These are phyloP conservation scores for Zophobas morio DNA, from an alignment of 1,140 invertebrate species.

Conservation along the genomic window DNA sequence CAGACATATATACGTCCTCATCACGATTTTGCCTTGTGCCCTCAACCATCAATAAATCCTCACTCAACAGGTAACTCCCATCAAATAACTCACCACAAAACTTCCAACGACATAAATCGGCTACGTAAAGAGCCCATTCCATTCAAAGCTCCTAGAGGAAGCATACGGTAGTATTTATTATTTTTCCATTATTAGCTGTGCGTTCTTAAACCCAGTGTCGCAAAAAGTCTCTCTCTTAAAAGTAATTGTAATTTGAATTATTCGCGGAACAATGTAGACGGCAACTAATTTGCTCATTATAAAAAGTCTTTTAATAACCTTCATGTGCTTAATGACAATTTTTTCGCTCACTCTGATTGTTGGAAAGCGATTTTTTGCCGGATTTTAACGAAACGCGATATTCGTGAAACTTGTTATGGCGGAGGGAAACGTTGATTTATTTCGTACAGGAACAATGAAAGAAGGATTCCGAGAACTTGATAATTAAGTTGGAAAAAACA, in stretches of 20 bases:
- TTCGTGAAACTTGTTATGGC: neutral
- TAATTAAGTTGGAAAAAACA: constrained; percentile 19
- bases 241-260: constrained; percentile 42
- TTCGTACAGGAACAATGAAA: constrained; percentile 12
- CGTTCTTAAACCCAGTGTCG: constrained; percentile 9
- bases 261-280: constrained; percentile 39
- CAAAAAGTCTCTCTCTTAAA: constrained; percentile 22
- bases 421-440: neutral
- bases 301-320: constrained; percentile 49
- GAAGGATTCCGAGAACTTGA: constrained; percentile 19
- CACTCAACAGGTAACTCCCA: no score
- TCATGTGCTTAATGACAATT: constrained; percentile 47
- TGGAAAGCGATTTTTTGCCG: constrained; percentile 18
- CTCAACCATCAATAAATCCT: no score
- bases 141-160: constrained; percentile 11
- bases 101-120: no score
- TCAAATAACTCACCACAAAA: no score
- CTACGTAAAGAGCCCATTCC: no score
- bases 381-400: neutral
- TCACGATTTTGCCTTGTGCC: no score
- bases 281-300: constrained; percentile 38
- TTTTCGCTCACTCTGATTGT: constrained; percentile 30
- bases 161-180: constrained; percentile 37
- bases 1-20: no score
- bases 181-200: constrained; percentile 29